Conservation (phyloP, 2,113 vertebrate species). For the Oreochromis spilurus region DNA sequence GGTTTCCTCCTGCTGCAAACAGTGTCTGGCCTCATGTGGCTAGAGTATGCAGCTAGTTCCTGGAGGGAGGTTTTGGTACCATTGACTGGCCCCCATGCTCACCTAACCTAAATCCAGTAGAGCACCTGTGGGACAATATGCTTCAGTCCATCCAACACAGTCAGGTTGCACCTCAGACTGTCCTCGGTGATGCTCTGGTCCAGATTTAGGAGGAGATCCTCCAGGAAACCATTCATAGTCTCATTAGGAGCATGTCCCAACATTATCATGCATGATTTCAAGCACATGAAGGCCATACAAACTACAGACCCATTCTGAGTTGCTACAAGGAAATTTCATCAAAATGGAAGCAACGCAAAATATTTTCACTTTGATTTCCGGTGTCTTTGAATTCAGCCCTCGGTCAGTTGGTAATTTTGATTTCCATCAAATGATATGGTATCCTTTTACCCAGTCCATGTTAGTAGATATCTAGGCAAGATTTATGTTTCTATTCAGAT, state of each 20-base stretch:
- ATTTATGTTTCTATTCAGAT: not conserved
- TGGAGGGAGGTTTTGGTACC: not conserved
- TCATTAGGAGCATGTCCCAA: not conserved
- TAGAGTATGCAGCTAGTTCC: not conserved
- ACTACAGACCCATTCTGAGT: not conserved
- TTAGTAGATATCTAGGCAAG: not conserved
- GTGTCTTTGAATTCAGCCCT: not conserved
- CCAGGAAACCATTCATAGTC: not conserved
- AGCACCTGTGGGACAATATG: not conserved
- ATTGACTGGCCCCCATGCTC: not conserved
- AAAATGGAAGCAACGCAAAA: not conserved
- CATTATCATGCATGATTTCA: not conserved
- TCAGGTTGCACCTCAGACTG: not conserved
- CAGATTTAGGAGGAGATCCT: not conserved
- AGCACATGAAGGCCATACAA: not conserved
- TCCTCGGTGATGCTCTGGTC: not conserved
- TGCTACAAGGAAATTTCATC: not conserved
- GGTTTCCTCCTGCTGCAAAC: not conserved
- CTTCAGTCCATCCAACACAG: not conserved
- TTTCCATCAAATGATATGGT: not conserved
- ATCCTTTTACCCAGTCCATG: not conserved
- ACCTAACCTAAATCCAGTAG: not conserved
- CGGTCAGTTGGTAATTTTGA: not conserved
- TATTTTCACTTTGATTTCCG: not conserved
- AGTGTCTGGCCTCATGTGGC: not conserved